A percentile compares a stretch with the other conserved stretches of the same genome.
Evolutionary conservation across 2,113 vertebrate genomes (phyloP).

Genomic region (Microcebus murinus): DNA sequence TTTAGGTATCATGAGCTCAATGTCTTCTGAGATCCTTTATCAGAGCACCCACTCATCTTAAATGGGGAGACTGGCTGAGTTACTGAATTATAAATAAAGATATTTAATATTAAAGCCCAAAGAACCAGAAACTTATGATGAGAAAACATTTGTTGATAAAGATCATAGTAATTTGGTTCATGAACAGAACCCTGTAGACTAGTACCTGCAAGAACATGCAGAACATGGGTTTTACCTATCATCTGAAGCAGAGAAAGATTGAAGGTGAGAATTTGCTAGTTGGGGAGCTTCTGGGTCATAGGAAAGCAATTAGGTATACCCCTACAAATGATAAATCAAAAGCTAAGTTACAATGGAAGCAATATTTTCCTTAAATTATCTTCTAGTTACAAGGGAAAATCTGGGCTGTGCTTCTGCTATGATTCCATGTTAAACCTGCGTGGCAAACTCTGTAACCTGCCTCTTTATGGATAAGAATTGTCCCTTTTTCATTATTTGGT

Average conservation of each 20-base stretch:
- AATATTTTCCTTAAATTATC: neutral
- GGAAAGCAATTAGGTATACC: neutral
- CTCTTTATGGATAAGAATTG: neutral
- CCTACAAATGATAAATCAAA: neutral
- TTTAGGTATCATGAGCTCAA: neutral
- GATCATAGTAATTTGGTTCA: neutral
- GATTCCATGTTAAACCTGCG: neutral
- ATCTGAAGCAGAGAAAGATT: neutral
- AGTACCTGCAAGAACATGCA: neutral
- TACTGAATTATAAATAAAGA: slow-evolving; percentile 28
- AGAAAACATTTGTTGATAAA: neutral
- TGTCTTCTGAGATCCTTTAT: slow-evolving; percentile 29
- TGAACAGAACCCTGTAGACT: neutral
- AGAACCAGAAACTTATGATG: neutral
- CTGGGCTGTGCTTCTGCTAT: neutral
- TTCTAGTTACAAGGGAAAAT: slow-evolving; percentile 4
- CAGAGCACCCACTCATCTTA: neutral
- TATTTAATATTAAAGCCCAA: neutral
- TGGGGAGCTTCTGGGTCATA: neutral
- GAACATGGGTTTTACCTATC: neutral
- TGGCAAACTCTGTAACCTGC: neutral
- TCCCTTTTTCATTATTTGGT: neutral
- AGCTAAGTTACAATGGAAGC: neutral
- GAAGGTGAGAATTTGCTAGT: neutral
- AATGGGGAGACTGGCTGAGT: neutral